Evolutionary conservation across 2,113 vertebrate species (phyloP).

Genomic region (Grus americana): DNA sequence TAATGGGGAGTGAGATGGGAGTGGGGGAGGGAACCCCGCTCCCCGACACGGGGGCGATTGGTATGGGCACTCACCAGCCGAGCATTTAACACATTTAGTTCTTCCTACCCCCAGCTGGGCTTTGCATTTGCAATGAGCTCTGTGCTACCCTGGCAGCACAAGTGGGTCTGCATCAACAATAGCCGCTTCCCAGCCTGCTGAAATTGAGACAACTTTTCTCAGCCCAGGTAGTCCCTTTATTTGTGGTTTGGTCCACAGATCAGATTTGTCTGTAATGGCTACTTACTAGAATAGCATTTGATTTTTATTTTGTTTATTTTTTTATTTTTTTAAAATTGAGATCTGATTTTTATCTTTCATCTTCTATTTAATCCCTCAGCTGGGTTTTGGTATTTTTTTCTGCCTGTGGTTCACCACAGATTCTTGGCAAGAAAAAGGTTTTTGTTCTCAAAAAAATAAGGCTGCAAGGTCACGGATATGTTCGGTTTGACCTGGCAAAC

Average conservation of each 20-base stretch:
- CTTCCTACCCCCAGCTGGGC: slow-evolving; percentile 70
- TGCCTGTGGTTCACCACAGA: neutral
- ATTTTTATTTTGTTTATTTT: neutral
- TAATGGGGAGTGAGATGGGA: slow-evolving; percentile 61
- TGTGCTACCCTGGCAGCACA: slow-evolving; percentile 46
- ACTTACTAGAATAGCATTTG: neutral
- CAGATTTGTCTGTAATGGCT: neutral
- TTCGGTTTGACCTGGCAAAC: neutral
- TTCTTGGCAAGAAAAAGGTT: neutral
- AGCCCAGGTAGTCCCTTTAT: slow-evolving; percentile 3
- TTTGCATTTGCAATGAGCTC: slow-evolving; percentile 83
- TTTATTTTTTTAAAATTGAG: neutral
- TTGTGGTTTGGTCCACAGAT: neutral
- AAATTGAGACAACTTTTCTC: slow-evolving; percentile 9
- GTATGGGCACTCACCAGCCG: slow-evolving; percentile 63
- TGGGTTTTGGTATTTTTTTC: neutral
- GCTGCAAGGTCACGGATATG: neutral
- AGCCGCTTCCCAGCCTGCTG: neutral
- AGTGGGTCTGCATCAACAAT: slow-evolving; percentile 47
- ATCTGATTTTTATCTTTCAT: neutral
- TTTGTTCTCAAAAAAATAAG: neutral
- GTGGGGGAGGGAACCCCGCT: slow-evolving; percentile 29
- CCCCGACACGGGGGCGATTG: slow-evolving; percentile 50
- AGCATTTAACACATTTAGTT: slow-evolving; percentile 42
- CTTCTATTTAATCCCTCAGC: neutral